phyloP scores from a whole-genome alignment of 2,888 invertebrate species.

The Metallyticus violacea region DNA sequence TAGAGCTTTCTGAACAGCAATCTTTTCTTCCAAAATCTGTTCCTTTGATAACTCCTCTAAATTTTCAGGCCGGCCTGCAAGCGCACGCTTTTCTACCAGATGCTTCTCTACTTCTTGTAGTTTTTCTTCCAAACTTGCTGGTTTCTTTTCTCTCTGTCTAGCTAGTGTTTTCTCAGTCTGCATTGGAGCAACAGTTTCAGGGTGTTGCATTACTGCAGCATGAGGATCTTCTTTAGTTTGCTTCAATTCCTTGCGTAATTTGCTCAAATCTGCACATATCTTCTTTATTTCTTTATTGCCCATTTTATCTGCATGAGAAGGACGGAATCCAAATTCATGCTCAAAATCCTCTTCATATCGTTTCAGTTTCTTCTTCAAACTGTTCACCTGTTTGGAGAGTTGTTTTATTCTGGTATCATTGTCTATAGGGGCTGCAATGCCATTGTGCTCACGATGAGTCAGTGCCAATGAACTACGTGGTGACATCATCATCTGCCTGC shows the following conservation, averaged over 20 bases:
- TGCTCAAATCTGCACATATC: conserved; percentile 72
- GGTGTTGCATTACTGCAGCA: background rate
- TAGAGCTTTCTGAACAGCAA: conserved; percentile 84
- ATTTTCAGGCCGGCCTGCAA: conserved; percentile 55
- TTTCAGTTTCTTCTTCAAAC: conserved; percentile 79
- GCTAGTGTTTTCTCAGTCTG: background rate
- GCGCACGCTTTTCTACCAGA: conserved; percentile 61
- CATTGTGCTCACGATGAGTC: conserved; percentile 50
- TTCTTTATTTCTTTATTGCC: conserved; percentile 80
- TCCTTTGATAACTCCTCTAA: conserved; percentile 72
- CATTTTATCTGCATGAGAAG: conserved; percentile 84
- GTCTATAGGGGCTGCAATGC: conserved; percentile 38
- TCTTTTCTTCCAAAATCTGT: conserved; percentile 86
- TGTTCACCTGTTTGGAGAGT: conserved; percentile 62
- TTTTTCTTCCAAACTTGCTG: conserved; percentile 45
- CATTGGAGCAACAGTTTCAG: background rate
- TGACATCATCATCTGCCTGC: conserved; percentile 52
- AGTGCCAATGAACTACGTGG: conserved; percentile 58
- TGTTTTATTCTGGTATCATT: conserved; percentile 59
- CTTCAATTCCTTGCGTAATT: conserved; percentile 76
- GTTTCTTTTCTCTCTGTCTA: background rate
- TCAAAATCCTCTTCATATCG: conserved; percentile 84
- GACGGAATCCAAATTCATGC: conserved; percentile 72
- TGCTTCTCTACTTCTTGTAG: conserved; percentile 67
- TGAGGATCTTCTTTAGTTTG: conserved; percentile 35